A percentile compares a stretch with the other conserved stretches of the same genome.
These are phyloP conservation scores for Peucedramus taeniatus DNA, from an alignment of 2,113 vertebrate genomes.

Conservation along the genomic window DNA sequence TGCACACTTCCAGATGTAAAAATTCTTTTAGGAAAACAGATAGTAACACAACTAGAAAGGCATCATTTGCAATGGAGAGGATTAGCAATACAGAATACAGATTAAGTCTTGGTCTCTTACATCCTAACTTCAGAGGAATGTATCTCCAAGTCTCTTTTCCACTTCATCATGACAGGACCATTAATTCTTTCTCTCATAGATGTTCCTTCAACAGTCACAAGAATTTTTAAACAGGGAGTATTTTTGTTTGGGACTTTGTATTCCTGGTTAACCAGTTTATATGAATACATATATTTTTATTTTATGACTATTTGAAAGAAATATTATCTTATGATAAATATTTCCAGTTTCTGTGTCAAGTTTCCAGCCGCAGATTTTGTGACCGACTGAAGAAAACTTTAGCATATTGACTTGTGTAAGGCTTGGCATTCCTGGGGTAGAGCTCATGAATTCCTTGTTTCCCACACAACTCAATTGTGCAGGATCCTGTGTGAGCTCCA, in stretches of 20 bases:
- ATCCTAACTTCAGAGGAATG: background rate
- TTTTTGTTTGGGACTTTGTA: background rate
- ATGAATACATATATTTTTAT: background rate
- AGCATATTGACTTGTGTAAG: background rate
- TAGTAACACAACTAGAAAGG: background rate
- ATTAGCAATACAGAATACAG: background rate
- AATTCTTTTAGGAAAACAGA: background rate
- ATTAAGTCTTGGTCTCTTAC: background rate
- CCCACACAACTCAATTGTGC: background rate
- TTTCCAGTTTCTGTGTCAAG: background rate
- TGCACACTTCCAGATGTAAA: background rate
- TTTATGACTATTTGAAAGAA: background rate
- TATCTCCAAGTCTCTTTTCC: background rate
- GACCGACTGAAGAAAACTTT: background rate
- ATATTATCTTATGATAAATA: background rate
- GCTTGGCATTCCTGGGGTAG: background rate
- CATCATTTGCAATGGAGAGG: background rate
- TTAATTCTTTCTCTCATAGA: background rate
- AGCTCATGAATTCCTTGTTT: background rate
- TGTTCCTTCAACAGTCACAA: background rate
- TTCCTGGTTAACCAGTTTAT: background rate
- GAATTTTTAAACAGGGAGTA: background rate
- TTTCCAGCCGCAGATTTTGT: background rate
- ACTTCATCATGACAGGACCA: background rate
- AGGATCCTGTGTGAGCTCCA: background rate